These are phyloP conservation scores for Holacanthella duospinosa DNA, from an alignment of 2,888 invertebrate species.

Conservation along the genomic window DNA sequence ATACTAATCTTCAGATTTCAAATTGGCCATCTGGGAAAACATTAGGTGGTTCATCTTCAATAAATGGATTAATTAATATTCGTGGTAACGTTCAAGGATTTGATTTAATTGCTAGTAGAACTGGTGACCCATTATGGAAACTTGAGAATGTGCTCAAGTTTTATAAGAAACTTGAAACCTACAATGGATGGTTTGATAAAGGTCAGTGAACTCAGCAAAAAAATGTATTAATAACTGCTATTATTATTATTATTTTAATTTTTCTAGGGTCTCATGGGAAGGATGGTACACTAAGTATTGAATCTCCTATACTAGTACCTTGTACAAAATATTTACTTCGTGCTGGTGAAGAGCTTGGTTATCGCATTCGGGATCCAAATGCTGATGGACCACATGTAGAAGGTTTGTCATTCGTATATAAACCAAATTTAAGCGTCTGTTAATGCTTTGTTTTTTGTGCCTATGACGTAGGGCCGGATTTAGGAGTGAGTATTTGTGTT, in stretches of 20 bases:
- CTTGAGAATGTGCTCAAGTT: background rate
- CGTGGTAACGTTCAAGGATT: background rate
- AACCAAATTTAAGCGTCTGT: no score
- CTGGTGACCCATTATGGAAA: background rate
- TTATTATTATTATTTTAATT: background rate
- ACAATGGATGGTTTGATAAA: background rate
- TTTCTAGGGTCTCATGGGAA: background rate
- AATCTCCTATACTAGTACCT: background rate
- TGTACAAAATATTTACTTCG: background rate
- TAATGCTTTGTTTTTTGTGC: no score
- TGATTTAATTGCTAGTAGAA: background rate
- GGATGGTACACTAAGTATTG: background rate
- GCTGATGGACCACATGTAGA: background rate
- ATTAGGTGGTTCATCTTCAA: background rate
- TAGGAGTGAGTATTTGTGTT: no score
- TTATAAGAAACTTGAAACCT: background rate
- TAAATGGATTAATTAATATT: background rate
- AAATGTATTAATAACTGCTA: background rate
- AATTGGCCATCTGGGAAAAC: background rate
- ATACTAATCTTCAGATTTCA: background rate
- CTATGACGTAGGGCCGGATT: no score
- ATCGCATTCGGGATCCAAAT: background rate
- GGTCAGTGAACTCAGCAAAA: background rate
- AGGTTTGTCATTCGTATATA: background rate
- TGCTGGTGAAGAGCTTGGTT: background rate